Percentiles rank a stretch among this genome's conserved stretches.
phyloP scores from a whole-genome alignment of 1,140 invertebrate genomes.

The Eciton burchellii region DNA sequence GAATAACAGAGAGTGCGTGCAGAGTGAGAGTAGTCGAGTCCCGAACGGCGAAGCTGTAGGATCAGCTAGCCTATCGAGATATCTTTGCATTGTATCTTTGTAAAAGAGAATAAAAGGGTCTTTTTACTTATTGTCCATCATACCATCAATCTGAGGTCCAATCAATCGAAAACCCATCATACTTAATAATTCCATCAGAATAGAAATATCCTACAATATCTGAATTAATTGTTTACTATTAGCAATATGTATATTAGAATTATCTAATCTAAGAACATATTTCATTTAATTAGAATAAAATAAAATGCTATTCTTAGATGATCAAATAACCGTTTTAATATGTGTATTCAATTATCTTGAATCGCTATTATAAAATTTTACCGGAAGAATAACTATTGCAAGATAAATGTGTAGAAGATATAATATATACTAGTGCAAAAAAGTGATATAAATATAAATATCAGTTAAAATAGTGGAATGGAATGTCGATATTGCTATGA shows the following conservation, averaged over 20 bases:
- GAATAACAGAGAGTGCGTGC: no score
- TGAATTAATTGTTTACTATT: no score
- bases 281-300: neutral
- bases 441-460: neutral
- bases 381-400: neutral
- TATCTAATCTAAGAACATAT: neutral
- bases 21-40: no score
- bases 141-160: no score
- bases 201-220: no score
- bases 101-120: no score
- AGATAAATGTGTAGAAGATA: constrained; percentile 3
- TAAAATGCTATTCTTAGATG: neutral
- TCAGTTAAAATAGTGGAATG: constrained; percentile 38
- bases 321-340: constrained; percentile 7
- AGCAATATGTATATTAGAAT: neutral
- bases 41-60: no score
- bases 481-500: constrained; percentile 39
- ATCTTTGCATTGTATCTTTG: no score
- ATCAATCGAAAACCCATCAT: no score
- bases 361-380: constrained; percentile 9
- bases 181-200: no score
- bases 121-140: no score
- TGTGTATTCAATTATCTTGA: neutral
- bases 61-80: no score
- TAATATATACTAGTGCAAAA: constrained; percentile 14